Conservation (phyloP, 2,797 vertebrate genomes). For the Sebastes hubbsi region DNA sequence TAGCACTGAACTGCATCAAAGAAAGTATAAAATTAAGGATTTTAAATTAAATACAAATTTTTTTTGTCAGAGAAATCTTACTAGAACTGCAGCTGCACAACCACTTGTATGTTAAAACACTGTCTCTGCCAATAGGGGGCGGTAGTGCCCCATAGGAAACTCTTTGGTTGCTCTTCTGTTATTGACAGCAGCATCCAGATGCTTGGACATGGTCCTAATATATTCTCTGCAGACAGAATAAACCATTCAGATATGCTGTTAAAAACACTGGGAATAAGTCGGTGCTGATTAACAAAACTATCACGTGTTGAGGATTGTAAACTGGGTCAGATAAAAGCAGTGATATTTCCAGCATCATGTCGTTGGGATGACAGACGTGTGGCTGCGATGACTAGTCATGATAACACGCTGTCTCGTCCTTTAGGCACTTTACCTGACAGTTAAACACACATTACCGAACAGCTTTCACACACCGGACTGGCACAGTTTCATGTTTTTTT, state of each 20-base stretch:
- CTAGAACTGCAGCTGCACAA: background rate
- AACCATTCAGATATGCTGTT: background rate
- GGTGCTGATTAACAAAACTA: background rate
- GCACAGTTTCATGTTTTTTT: conserved; percentile 11
- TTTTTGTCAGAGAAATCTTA: background rate
- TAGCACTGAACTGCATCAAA: background rate
- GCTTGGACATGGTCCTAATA: background rate
- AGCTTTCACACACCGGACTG: conserved; percentile 28
- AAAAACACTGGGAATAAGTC: background rate
- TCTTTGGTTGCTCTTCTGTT: background rate
- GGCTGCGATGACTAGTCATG: conserved; percentile 7
- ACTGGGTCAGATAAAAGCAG: conserved; percentile 2
- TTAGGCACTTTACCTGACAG: conserved; percentile 33
- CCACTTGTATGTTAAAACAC: background rate
- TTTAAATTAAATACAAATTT: background rate
- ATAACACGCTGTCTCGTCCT: conserved; percentile 12
- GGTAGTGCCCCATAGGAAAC: conserved; percentile 26
- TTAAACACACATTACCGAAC: conserved; percentile 22
- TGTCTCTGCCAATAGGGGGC: conserved; percentile 50
- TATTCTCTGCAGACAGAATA: background rate
- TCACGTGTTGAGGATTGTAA: background rate
- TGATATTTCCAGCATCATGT: background rate
- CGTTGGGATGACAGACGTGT: background rate
- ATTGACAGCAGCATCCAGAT: background rate
- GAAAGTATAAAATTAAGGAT: background rate